Evolutionary conservation across 2,797 vertebrate genomes (phyloP).

Genomic region (Sebastes matsubarae): DNA sequence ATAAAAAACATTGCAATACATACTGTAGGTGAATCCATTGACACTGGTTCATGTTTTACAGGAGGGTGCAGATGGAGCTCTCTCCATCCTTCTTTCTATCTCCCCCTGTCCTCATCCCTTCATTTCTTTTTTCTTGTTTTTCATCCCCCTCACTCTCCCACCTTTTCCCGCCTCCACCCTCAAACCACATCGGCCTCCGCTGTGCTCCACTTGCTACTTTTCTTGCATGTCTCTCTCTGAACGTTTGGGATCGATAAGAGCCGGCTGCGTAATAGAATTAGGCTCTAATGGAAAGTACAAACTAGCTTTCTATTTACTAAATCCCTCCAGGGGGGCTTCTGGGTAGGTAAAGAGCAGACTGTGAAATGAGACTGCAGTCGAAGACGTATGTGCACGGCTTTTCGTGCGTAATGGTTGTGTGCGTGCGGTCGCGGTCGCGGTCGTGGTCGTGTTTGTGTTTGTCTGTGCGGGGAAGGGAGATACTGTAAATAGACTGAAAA

Average conservation of each 20-base stretch:
- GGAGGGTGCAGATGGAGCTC: neutral
- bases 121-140: neutral
- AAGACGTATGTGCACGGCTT: neutral
- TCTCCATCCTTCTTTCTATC: neutral
- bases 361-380: slow-evolving; percentile 55
- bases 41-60: neutral
- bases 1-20: too few relatives aligned
- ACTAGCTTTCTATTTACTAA: slow-evolving; percentile 80
- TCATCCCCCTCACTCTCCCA: slow-evolving; percentile 14
- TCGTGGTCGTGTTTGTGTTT: neutral
- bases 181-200: slow-evolving; percentile 32
- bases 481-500: slow-evolving; percentile 42
- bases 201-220: slow-evolving; percentile 58
- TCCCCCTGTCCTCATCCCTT: neutral
- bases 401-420: neutral
- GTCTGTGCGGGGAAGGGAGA: neutral
- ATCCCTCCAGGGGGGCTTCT: slow-evolving; percentile 64
- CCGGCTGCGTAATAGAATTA: slow-evolving; percentile 79
- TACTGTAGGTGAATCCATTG: neutral
- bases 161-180: slow-evolving; percentile 37
- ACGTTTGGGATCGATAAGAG: slow-evolving; percentile 72
- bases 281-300: slow-evolving; percentile 79
- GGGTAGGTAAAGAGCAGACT: slow-evolving; percentile 67
- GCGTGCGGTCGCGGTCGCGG: neutral
- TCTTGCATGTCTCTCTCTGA: slow-evolving; percentile 62